Conservation (phyloP, 2,113 vertebrate species). For the Sinocyclocheilus maitianheensis region DNA sequence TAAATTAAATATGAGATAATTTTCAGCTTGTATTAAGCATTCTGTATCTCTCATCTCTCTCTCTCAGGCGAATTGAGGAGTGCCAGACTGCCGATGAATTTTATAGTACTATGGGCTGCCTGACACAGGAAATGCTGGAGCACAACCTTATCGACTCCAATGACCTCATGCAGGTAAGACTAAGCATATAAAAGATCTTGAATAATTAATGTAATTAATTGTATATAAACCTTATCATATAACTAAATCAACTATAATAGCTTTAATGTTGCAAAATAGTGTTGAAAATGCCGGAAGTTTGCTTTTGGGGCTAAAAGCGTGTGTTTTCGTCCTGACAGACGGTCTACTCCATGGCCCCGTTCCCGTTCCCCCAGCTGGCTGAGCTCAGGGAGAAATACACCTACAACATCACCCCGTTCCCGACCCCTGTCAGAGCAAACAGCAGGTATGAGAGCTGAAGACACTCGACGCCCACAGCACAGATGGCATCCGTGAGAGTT, state of each 20-base stretch:
- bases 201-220: neutral
- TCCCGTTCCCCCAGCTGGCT: conserved; percentile 94
- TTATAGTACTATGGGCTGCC: conserved; percentile 94
- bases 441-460: conserved; percentile 78
- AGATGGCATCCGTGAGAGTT: neutral
- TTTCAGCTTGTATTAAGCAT: neutral
- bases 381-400: conserved; percentile 98
- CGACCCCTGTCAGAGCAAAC: conserved; percentile 84
- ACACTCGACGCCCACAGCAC: neutral
- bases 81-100: conserved; percentile 96
- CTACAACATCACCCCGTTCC: conserved; percentile 98
- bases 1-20: neutral
- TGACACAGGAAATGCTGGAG: conserved; percentile 97
- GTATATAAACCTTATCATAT: neutral
- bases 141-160: conserved; percentile 86
- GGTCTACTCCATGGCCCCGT: conserved; percentile 93
- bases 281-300: neutral
- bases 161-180: conserved; percentile 93
- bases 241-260: neutral
- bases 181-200: neutral
- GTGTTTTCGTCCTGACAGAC: conserved; percentile 73
- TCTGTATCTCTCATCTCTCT: neutral
- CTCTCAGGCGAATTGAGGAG: conserved; percentile 85
- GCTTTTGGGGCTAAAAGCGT: neutral
- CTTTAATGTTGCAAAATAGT: neutral